Base-by-base conservation (phyloP, 2,888 invertebrate species). In the Rugalucina vietnamica region DNA sequence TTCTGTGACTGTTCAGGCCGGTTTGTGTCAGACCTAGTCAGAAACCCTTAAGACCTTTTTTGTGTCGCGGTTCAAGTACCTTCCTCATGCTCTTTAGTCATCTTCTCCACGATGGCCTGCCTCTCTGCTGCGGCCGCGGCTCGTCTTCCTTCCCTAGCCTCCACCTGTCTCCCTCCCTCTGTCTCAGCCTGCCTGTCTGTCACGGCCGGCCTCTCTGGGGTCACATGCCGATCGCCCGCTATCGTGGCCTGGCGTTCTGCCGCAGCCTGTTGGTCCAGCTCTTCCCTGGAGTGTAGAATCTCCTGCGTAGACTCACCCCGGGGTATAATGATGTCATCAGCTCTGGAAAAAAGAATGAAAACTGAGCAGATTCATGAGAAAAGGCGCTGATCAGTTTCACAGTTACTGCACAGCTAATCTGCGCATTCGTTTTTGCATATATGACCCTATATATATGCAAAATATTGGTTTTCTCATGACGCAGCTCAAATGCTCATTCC, bases 301-400 rank as follows among this genome's bases (percentile, higher is more conserved):
- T 87, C 85, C 72, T 83, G 83, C 14, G 87, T 85, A 1, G 87
- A 87, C 8, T 82, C 76, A 12, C 87, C 87, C 50, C 82, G 81
- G 4, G 87, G 85, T 21, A 85, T 87, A 34, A 85, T 78, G 81
- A 12, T 70, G 21, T 70, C 36, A 32, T 72, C 72, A 72, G 37
- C 72, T 37, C 72, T 72, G 72, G 8, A 72, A 72, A 29, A 29
- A 12, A 12, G 43, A 43, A 43, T n/a, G n/a, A n/a, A n/a, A n/a
- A n/a, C n/a, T n/a, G n/a, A n/a, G n/a, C n/a, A n/a, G n/a, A n/a
- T n/a, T n/a, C n/a, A n/a, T n/a, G n/a, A n/a, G n/a, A n/a, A n/a
- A n/a, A n/a, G n/a, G n/a, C n/a, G n/a, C n/a, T n/a, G n/a, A n/a
- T n/a, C n/a, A n/a, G n/a, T n/a, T n/a, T n/a, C n/a, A n/a, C n/a